Evolutionary conservation across 2,113 vertebrate genomes (phyloP), one percentile per base, ranked within the genome.

Genomic region (Cisticola juncidis): DNA sequence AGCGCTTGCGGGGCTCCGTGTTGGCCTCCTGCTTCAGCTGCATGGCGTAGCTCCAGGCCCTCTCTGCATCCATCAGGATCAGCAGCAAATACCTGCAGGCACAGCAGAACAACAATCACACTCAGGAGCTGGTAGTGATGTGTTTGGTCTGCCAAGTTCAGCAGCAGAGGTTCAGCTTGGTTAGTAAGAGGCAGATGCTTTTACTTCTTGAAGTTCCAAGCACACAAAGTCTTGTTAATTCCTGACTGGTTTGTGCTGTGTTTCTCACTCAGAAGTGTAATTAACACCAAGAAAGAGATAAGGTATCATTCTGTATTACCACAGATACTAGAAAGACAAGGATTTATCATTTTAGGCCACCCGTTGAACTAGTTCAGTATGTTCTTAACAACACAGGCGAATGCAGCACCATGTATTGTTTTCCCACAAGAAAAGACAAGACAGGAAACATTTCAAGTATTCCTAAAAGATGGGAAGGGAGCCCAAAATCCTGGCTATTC

Each of bases 1-100:
- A 99, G 18, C 99, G 98, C 42, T 99, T 99, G 33, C 99, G 98
- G 9, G 99, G 99, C 82, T 99, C 99, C 0, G 99, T 99, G 97
- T 99, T 99, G 29, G 99, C 99, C 82, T 99, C 99, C 96, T 99
- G 99, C 78, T 99, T 99, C 94, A 99, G 98, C 97, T 99, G 99
- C 99, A 99, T 99, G 95, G 99, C 98, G 0, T 99, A 99, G 93
- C 99, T 99, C 99, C 99, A 99, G 33, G 99, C 99, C 65, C 99
- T 97, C 90, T 99, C 99, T 1, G 99, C 99, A 88, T 99, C 99
- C 99, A 99, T 99, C 94, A 99, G 98, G 87, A 99, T 98, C 95
- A 99, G 92, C 89, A 99, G 96, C 86, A 99, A 97, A 51, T 99
- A 99, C 85, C 99, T 99, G 51, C 7, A 18, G 13, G 31, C 60